Percentiles rank a stretch among this genome's conserved stretches.
Conservation (phyloP, 2,113 vertebrate species). For the Crotalus tigris region DNA sequence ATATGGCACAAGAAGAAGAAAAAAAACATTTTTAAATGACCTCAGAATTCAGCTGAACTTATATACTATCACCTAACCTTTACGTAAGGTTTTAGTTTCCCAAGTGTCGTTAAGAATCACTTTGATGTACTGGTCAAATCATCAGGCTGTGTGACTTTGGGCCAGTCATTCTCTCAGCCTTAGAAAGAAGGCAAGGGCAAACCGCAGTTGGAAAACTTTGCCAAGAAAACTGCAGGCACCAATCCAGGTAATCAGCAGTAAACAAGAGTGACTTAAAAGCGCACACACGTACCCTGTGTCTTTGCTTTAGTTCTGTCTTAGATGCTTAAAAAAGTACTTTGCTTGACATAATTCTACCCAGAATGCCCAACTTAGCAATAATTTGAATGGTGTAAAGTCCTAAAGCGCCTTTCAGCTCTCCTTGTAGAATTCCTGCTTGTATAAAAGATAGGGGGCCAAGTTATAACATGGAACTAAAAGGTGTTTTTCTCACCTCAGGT, state of each 20-base stretch:
- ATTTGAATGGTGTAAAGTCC: background rate
- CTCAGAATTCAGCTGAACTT: background rate
- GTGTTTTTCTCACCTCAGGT: background rate
- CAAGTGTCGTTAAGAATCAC: background rate
- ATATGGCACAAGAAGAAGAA: too few species aligned
- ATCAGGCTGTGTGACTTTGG: background rate
- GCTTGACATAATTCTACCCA: background rate
- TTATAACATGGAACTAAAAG: background rate
- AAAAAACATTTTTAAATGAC: background rate
- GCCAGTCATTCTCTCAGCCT: background rate
- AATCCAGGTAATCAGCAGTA: background rate
- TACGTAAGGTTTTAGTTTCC: background rate
- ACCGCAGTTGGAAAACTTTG: background rate
- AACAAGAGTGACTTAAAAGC: background rate
- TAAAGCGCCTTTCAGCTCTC: background rate
- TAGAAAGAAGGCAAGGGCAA: background rate
- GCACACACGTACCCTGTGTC: background rate
- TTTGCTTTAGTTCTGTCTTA: background rate
- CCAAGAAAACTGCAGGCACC: background rate
- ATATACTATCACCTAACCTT: background rate
- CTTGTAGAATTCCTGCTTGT: background rate
- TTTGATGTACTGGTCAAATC: background rate
- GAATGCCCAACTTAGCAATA: background rate
- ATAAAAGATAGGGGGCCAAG: background rate
- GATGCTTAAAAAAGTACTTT: background rate